Evolutionary conservation across 2,888 invertebrate species (phyloP).

Genomic region (Lapara coniferarum): DNA sequence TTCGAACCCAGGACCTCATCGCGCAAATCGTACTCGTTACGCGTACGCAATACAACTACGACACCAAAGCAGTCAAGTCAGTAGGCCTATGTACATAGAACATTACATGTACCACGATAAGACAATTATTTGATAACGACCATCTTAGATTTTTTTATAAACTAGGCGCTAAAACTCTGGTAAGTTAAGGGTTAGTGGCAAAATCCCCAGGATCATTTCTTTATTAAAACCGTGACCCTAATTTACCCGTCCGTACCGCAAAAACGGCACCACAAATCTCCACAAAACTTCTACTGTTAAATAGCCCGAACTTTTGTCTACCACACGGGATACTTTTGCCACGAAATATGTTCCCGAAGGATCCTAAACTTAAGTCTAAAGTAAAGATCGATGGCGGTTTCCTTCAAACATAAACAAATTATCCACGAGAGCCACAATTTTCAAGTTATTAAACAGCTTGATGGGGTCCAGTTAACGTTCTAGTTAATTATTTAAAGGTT

Average conservation of each 20-base stretch:
- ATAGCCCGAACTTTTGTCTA: conserved; percentile 18
- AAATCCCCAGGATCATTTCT: conserved; percentile 45
- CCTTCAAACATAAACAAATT: conserved; percentile 15
- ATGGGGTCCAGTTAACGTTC: conserved; percentile 33
- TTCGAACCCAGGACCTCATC: too few species aligned
- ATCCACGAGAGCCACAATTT: conserved; percentile 34
- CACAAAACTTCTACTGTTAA: conserved; percentile 32
- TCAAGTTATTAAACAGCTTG: conserved; percentile 37
- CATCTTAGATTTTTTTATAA: too few species aligned
- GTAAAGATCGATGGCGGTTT: conserved; percentile 18
- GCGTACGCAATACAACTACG: too few species aligned
- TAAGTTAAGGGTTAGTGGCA: conserved; percentile 36
- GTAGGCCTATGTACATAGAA: too few species aligned
- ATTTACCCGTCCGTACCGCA: neutral
- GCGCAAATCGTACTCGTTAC: too few species aligned
- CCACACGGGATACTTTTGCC: conserved; percentile 2
- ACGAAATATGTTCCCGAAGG: conserved; percentile 15
- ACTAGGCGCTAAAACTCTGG: neutral
- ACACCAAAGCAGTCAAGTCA: too few species aligned
- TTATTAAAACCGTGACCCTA: conserved; percentile 1
- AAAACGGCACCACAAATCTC: neutral
- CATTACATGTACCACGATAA: too few species aligned
- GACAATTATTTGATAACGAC: too few species aligned
- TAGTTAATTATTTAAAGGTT: conserved; percentile 22
- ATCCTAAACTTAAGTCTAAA: conserved; percentile 15